phyloP scores from a whole-genome alignment of 2,113 vertebrate genomes.

The Rutilus rutilus region DNA sequence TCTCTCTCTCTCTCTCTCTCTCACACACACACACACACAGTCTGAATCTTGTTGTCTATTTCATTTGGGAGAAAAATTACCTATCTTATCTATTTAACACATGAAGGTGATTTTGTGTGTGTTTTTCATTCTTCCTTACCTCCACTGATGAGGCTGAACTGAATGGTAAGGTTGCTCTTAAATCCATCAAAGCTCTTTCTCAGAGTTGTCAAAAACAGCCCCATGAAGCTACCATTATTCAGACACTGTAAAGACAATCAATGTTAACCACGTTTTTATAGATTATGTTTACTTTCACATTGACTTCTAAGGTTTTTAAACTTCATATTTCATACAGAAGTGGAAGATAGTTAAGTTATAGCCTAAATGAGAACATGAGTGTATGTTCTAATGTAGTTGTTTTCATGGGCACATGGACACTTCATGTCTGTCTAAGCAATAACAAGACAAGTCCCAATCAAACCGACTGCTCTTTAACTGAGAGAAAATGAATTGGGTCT shows the following conservation, averaged over 20 bases:
- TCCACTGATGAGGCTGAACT: slow-evolving; percentile 65
- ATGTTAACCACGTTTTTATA: not conserved
- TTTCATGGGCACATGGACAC: slow-evolving; percentile 13
- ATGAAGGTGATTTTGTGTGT: slow-evolving; percentile 35
- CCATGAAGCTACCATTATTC: not conserved
- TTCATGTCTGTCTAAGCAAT: slow-evolving; percentile 2
- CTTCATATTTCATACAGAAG: not conserved
- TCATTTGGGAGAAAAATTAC: not conserved
- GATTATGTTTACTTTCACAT: not conserved
- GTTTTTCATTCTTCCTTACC: slow-evolving; percentile 55
- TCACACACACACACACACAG: no score
- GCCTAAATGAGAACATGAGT: not conserved
- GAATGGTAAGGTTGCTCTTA: slow-evolving; percentile 53
- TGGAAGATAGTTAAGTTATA: not conserved
- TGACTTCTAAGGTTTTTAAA: not conserved
- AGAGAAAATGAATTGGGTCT: slow-evolving; percentile 9
- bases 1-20: slow-evolving; percentile 12
- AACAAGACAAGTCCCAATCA: not conserved
- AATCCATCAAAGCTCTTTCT: slow-evolving; percentile 64
- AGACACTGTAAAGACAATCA: not conserved
- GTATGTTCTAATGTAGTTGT: not conserved
- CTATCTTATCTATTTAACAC: not conserved
- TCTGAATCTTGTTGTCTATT: not conserved
- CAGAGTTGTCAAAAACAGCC: slow-evolving; percentile 9
- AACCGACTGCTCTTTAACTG: not conserved